Percentiles rank a stretch among this genome's conserved stretches.
phyloP scores from a whole-genome alignment of 2,797 vertebrate species.

The Pitangus sulphuratus region DNA sequence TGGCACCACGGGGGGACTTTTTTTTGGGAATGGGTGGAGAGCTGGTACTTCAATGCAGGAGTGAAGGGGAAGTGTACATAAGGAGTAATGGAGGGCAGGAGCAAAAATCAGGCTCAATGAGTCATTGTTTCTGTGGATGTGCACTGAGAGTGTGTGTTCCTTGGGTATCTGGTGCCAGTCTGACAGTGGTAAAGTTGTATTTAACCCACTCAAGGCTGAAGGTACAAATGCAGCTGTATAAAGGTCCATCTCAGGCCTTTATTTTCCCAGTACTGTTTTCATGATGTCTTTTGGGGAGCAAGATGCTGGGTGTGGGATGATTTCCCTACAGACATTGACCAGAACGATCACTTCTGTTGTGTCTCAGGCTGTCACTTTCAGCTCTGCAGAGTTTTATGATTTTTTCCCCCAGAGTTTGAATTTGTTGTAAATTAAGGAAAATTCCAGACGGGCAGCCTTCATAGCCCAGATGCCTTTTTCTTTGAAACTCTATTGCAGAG shows the following conservation, averaged over 20 bases:
- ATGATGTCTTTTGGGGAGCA: background rate
- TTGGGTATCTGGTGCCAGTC: background rate
- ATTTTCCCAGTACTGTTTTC: background rate
- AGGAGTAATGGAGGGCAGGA: fast-evolving
- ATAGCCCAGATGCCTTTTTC: background rate
- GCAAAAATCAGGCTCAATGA: background rate
- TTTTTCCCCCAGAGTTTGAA: background rate
- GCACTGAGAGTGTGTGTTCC: background rate
- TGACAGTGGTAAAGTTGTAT: background rate
- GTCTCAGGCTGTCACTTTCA: background rate
- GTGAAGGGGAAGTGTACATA: background rate
- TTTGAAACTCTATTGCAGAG: background rate
- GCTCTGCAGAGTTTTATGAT: background rate
- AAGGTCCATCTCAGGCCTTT: background rate
- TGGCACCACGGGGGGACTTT: fast-evolving
- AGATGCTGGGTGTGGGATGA: background rate
- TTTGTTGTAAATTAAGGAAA: background rate
- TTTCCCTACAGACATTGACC: background rate
- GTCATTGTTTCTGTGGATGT: background rate
- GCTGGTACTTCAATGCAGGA: background rate
- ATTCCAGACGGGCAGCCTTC: background rate
- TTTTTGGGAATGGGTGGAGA: background rate
- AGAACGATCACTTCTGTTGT: background rate
- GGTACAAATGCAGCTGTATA: background rate
- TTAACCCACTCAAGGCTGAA: background rate